Conservation (phyloP, 2,888 invertebrate species). For the Oxyteleia sp. region DNA sequence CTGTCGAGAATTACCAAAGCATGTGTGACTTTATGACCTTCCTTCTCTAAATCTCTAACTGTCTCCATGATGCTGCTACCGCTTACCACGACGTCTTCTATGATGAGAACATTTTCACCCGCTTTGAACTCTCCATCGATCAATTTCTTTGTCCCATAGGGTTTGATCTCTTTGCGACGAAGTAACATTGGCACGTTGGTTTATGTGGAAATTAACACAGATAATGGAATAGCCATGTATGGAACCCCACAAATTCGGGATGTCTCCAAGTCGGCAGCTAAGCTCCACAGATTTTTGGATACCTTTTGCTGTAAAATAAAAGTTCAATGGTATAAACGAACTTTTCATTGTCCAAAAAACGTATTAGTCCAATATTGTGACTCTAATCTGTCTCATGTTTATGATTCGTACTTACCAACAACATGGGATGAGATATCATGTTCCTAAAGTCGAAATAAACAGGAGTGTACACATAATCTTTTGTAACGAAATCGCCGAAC, state of each 20-base stretch:
- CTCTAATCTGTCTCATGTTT: too few relatives aligned
- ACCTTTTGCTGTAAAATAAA: constrained; percentile 89
- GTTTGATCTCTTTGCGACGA: constrained; percentile 97
- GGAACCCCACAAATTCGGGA: constrained; percentile 97
- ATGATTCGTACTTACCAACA: too few relatives aligned
- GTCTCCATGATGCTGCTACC: constrained; percentile 98
- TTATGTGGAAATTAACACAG: constrained; percentile 93
- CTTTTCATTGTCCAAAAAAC: too few relatives aligned
- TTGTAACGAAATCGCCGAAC: too few relatives aligned
- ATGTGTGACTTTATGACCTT: constrained; percentile 91
- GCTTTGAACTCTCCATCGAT: constrained; percentile 95
- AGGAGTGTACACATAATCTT: too few relatives aligned
- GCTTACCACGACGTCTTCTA: constrained; percentile 98
- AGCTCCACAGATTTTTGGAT: constrained; percentile 86
- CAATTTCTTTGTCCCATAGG: constrained; percentile 97
- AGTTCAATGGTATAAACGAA: too few relatives aligned
- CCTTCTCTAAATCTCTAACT: constrained; percentile 91
- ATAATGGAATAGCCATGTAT: constrained; percentile 98
- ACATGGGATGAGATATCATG: too few relatives aligned
- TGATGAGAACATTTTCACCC: constrained; percentile 94
- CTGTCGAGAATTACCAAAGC: constrained; percentile 97
- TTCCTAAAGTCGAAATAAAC: too few relatives aligned
- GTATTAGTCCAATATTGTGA: too few relatives aligned
- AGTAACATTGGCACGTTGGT: constrained; percentile 95
- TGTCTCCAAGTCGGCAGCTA: constrained; percentile 88